phyloP scores from a whole-genome alignment of 2,888 invertebrate genomes.

The Busseola fusca region DNA sequence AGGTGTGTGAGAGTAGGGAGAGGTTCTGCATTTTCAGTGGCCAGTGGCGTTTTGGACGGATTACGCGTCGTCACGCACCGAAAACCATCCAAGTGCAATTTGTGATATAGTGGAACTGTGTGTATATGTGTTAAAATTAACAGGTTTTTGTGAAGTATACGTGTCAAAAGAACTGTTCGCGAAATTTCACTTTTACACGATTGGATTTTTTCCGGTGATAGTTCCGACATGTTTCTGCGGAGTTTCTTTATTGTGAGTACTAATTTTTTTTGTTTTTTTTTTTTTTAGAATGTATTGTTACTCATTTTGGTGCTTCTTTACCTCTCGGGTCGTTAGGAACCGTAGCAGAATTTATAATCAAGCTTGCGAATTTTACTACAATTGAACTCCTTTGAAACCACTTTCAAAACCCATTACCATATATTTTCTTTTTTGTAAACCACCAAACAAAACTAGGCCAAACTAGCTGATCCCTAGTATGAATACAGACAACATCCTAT shows the following conservation, averaged over 20 bases:
- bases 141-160: conserved; percentile 53
- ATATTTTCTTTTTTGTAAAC: neutral
- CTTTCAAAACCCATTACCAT: neutral
- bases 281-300: conserved; percentile 28
- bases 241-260: conserved; percentile 58
- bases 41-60: conserved; percentile 43
- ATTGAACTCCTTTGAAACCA: neutral
- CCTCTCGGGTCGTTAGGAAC: conserved; percentile 4
- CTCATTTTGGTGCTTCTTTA: conserved; percentile 2
- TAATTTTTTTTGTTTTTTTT: conserved; percentile 13
- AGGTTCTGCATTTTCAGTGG: conserved; percentile 30
- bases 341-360: neutral
- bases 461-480: neutral
- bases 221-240: conserved; percentile 54
- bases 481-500: conserved; percentile 5
- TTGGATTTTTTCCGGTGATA: conserved; percentile 58
- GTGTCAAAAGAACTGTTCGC: conserved; percentile 53
- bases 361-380: neutral
- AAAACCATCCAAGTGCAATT: conserved; percentile 51
- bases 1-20: conserved; percentile 44
- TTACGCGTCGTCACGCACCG: conserved; percentile 60
- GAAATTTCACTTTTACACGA: conserved; percentile 59
- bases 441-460: neutral
- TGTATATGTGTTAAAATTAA: conserved; percentile 57
- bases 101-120: conserved; percentile 56